Base-by-base conservation (phyloP, 1,140 invertebrate species). In the Macrocentrus cingulum region DNA sequence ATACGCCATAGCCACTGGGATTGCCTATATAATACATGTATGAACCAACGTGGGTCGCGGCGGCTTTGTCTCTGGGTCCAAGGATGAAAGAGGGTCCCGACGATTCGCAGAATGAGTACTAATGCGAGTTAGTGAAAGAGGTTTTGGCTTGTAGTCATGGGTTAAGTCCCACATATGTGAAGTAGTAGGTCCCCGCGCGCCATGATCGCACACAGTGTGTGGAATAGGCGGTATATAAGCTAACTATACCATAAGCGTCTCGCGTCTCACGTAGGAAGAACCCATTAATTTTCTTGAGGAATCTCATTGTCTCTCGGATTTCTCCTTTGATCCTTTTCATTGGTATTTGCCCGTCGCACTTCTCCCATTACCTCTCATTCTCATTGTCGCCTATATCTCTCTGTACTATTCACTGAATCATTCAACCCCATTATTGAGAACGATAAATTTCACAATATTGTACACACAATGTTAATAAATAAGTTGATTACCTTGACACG, bases 81-180 rank as follows among this genome's bases (percentile, higher is more conserved):
- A 22, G 44, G 44, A 46, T 46, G 44, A 46, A 55, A 44, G 29
- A 46, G 53, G 11, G 19, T 20, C 18, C n/a, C 15, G 44, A 19
- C 44, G 19, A 46, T 55, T 55, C 53, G 53, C 42, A 32, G 53
- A 55, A 55, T 25, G 39, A 42, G 44, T 46, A 23, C 42, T 55
- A 55, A 55, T 55, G 41, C 41, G 53, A 44, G 53, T 45, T 55
- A 55, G 53, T 29, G 23, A 55, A 44, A 44, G 52, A 55, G 41
- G 42, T 55, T n/a, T 55, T 45, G 23, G 42, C 42, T 55, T 45
- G 53, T n/a, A n/a, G n/a, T n/a, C 53, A 25, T 55, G 45, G 53
- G 46, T 42, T 20, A 19, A 18, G 25, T 45, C 42, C 53, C 39
- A 34, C 22, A 52, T 13, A 37, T 39, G 50, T 39, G 36, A 39